A percentile compares a stretch with the other conserved stretches of the same genome.
These are phyloP conservation scores for Somateria mollissima DNA, from an alignment of 2,797 vertebrate species.

Conservation along the genomic window DNA sequence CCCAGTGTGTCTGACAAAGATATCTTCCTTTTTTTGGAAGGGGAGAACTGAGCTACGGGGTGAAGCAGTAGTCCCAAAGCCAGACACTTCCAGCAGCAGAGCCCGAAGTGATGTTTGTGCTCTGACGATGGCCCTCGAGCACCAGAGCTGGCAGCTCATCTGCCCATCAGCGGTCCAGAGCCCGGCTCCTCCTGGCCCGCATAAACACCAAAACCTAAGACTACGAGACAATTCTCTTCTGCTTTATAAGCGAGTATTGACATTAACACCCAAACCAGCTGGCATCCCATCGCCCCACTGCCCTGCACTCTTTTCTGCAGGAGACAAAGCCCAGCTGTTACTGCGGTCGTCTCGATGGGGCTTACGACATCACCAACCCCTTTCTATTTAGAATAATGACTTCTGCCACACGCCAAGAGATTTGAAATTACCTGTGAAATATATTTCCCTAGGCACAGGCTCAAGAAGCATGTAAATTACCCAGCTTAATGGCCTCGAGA, in stretches of 20 bases:
- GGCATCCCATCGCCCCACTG: not conserved
- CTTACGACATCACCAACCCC: constrained; percentile 52
- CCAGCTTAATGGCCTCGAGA: constrained; percentile 76
- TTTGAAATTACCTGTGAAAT: constrained; percentile 85
- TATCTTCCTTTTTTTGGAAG: not conserved
- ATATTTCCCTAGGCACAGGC: constrained; percentile 74
- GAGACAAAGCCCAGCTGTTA: constrained; percentile 44
- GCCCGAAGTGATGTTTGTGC: not conserved
- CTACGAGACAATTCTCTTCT: not conserved
- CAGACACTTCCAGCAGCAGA: not conserved
- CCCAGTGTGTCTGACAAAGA: not conserved
- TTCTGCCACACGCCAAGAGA: constrained; percentile 76
- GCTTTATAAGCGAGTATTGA: not conserved
- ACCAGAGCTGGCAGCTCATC: not conserved
- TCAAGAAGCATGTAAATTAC: constrained; percentile 81
- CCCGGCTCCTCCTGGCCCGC: not conserved
- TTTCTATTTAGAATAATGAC: constrained; percentile 78
- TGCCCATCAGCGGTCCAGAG: accelerated
- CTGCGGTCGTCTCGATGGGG: constrained; percentile 44
- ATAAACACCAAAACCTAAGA: not conserved
- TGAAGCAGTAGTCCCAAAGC: not conserved
- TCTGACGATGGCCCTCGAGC: not conserved
- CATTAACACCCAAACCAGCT: not conserved
- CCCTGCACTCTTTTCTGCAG: not conserved
- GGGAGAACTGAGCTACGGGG: not conserved